These are phyloP conservation scores for Drosophila nebulosa DNA, from an alignment of 1,140 invertebrate species.

Conservation along the genomic window DNA sequence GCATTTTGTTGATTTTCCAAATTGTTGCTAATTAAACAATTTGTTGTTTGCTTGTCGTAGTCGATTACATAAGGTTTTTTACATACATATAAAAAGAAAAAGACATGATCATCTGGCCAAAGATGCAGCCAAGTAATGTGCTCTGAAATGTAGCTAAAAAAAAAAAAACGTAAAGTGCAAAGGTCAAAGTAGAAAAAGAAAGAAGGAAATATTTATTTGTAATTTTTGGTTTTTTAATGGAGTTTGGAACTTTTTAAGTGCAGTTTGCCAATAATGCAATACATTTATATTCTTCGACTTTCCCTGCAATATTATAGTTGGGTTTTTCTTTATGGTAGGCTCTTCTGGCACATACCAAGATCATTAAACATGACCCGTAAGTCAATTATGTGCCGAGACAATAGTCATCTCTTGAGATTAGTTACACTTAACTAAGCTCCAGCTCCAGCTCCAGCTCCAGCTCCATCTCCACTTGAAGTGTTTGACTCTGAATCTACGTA, in stretches of 20 bases:
- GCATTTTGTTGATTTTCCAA: constrained; percentile 27
- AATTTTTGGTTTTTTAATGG: too few relatives aligned
- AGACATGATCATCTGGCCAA: too few relatives aligned
- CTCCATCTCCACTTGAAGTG: constrained; percentile 33
- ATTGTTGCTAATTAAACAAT: constrained; percentile 43
- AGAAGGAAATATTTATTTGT: too few relatives aligned
- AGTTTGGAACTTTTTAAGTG: neutral
- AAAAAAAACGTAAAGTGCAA: too few relatives aligned
- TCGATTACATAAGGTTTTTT: constrained; percentile 14
- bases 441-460: neutral
- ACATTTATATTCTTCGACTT: neutral
- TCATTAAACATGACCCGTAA: constrained; percentile 35
- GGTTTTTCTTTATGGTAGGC: neutral
- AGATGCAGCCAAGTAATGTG: too few relatives aligned
- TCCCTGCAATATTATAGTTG: neutral
- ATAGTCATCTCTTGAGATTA: constrained; percentile 26
- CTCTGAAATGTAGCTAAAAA: too few relatives aligned
- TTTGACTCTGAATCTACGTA: neutral
- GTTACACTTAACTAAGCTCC: constrained; percentile 53
- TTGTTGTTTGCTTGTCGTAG: neutral
- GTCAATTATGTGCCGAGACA: constrained; percentile 5
- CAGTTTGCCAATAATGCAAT: constrained; percentile 1
- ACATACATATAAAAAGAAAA: neutral
- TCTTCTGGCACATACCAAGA: constrained; percentile 9
- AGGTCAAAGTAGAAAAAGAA: too few relatives aligned